Conservation (phyloP, 2,888 invertebrate genomes). For the Aricia artaxerxes region DNA sequence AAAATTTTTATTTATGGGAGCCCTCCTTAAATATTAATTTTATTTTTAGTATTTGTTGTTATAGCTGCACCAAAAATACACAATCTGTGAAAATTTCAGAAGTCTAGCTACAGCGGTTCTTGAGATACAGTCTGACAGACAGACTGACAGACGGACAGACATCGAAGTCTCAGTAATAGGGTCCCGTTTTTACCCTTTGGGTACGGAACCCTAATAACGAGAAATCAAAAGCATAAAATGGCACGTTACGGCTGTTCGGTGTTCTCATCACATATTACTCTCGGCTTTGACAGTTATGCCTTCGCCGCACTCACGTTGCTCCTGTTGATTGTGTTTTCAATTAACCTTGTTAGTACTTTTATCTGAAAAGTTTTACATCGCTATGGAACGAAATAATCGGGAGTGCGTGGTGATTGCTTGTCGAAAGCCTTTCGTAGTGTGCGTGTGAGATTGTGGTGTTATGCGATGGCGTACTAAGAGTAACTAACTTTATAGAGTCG, state of each 20-base stretch:
- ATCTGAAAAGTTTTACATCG: slow-evolving; percentile 33
- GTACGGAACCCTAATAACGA: background rate
- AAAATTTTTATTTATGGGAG: too few relatives aligned
- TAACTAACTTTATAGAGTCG: slow-evolving; percentile 18
- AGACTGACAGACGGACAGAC: too few relatives aligned
- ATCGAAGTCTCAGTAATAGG: too few relatives aligned
- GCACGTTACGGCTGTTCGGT: background rate
- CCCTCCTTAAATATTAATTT: too few relatives aligned
- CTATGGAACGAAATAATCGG: slow-evolving; percentile 36
- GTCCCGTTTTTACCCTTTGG: too few relatives aligned
- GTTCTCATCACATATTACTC: slow-evolving; percentile 8
- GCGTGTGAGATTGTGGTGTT: slow-evolving; percentile 12
- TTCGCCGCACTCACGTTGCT: slow-evolving; percentile 11
- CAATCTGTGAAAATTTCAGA: too few relatives aligned
- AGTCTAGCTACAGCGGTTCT: too few relatives aligned
- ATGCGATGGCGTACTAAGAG: slow-evolving; percentile 32
- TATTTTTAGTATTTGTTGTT: too few relatives aligned
- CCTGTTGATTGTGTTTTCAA: slow-evolving; percentile 27
- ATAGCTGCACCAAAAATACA: too few relatives aligned
- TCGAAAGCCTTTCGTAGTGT: slow-evolving; percentile 39
- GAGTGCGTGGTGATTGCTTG: slow-evolving; percentile 45
- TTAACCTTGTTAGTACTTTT: slow-evolving; percentile 27
- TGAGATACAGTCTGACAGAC: too few relatives aligned
- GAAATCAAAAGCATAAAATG: background rate
- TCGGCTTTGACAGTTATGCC: slow-evolving; percentile 8